Conservation (phyloP, 1,140 invertebrate species). For the Camponotus pennsylvanicus region DNA sequence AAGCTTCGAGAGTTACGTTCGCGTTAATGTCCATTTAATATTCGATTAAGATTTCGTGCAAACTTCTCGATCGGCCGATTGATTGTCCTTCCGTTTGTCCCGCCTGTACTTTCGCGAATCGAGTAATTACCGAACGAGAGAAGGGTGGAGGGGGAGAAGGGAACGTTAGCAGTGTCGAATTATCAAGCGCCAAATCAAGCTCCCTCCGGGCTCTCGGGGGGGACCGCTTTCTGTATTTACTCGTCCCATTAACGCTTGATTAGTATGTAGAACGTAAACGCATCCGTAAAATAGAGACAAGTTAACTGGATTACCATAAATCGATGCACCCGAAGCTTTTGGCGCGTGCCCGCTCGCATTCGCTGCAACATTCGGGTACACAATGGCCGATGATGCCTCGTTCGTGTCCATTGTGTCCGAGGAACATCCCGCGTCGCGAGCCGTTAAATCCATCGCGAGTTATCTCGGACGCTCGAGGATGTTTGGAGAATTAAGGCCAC, state of each 20-base stretch:
- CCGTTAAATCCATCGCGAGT: slow-evolving; percentile 20
- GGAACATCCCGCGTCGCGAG: background rate
- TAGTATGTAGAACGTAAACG: slow-evolving; percentile 62
- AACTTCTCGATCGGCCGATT: slow-evolving; percentile 16
- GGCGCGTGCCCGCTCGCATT: background rate
- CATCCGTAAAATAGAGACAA: slow-evolving; percentile 62
- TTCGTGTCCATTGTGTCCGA: slow-evolving; percentile 41
- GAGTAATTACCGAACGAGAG: slow-evolving; percentile 11
- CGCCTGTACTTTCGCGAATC: slow-evolving; percentile 47
- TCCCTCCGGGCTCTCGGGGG: background rate
- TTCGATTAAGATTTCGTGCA: slow-evolving; percentile 29
- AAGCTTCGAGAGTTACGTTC: background rate
- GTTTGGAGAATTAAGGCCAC: slow-evolving; percentile 41
- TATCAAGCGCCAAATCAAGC: slow-evolving; percentile 62
- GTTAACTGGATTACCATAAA: slow-evolving; percentile 68
- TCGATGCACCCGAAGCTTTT: slow-evolving; percentile 52
- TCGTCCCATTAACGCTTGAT: slow-evolving; percentile 56
- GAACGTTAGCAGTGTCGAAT: slow-evolving; percentile 45
- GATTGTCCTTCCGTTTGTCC: slow-evolving; percentile 43
- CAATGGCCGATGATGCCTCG: slow-evolving; percentile 51
- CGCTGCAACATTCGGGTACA: slow-evolving; percentile 26
- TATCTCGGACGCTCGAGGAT: background rate
- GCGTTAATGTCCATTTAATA: background rate
- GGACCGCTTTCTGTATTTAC: slow-evolving; percentile 59
- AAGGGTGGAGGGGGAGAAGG: background rate